Evolutionary conservation across 2,113 vertebrate species (phyloP), one percentile per base, ranked within the genome.

Genomic region (Bucco capensis): DNA sequence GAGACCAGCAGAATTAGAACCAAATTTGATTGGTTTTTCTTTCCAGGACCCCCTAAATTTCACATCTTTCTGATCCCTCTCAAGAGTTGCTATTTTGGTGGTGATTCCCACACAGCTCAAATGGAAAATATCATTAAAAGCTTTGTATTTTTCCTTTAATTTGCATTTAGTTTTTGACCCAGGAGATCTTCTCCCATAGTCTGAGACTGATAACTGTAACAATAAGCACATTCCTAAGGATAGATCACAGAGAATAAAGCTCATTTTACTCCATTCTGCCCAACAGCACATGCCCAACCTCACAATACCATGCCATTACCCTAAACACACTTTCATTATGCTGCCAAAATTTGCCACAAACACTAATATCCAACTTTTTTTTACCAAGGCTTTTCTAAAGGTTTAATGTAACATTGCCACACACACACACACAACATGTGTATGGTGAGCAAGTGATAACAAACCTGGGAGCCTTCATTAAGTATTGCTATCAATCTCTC

Each of bases 401-500:
- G 27, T 38, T 89, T 95, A 91, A 93, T 90, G 92, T 69, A 94
- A 49, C 94, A 74, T 96, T 90, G 74, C 74, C 91, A 84, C 70
- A 74, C 7, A n/a, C 91, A 84, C 70, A 74, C 7, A n/a, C 62
- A 91, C 30, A 82, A 80, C 49, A 62, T 81, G 67, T 49, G 60
- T 72, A 67, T 91, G 94, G 86, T 79, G 88, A 93, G 88, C 78
- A 85, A 93, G 92, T 92, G 92, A 97, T 96, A 97, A 96, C 58
- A n/a, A 95, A 96, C 81, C 82, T 78, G 89, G 90, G 82, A 95
- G 64, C 82, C 85, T 95, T 96, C 95, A 94, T 97, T 96, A 96
- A 96, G 77, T 33, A 91, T 86, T 91, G 86, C 94, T 96, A 96
- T 94, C 95, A 97, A 97, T 96, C 92, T 96, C 91, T 90, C 75